phyloP scores from a whole-genome alignment of 1,140 invertebrate species.

The Campoletis sonorensis region DNA sequence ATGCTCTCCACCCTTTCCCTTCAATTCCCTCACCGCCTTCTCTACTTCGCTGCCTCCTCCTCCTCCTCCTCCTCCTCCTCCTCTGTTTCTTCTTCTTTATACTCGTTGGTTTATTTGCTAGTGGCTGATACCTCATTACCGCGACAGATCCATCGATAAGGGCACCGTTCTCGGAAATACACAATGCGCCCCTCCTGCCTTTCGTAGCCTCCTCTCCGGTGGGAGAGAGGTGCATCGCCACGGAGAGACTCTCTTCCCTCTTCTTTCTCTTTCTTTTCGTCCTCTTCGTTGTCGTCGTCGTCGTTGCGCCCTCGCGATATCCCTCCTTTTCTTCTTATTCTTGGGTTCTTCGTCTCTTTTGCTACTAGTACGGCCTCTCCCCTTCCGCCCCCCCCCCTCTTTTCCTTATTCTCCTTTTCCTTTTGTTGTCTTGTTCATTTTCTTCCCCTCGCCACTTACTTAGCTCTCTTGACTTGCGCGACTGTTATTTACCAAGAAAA shows the following conservation, averaged over 20 bases:
- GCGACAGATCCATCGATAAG: conserved; percentile 77
- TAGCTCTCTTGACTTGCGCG: not conserved
- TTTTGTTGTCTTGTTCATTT: conserved; percentile 33
- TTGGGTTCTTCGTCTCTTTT: conserved; percentile 29
- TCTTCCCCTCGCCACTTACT: conserved; percentile 24
- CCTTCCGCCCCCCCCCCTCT: no score
- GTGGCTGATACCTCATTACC: conserved; percentile 77
- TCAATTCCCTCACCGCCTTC: conserved; percentile 24
- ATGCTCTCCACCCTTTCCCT: conserved; percentile 51
- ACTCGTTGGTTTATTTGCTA: conserved; percentile 76
- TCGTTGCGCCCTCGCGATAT: conserved; percentile 29
- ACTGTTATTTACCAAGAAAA: conserved; percentile 54
- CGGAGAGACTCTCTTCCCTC: not conserved
- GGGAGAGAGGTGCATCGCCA: conserved; percentile 40
- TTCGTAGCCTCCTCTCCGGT: conserved; percentile 36
- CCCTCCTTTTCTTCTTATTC: conserved; percentile 33
- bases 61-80: conserved; percentile 63
- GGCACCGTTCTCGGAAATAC: conserved; percentile 74
- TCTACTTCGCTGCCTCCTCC: conserved; percentile 35
- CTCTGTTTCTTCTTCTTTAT: conserved; percentile 61
- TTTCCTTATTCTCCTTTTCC: conserved; percentile 44
- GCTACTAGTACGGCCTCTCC: conserved; percentile 44
- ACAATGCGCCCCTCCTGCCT: conserved; percentile 72
- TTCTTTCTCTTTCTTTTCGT: not conserved
- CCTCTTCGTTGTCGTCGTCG: conserved; percentile 42